Conservation (phyloP, 2,888 invertebrate genomes). For the Molorchus minor region DNA sequence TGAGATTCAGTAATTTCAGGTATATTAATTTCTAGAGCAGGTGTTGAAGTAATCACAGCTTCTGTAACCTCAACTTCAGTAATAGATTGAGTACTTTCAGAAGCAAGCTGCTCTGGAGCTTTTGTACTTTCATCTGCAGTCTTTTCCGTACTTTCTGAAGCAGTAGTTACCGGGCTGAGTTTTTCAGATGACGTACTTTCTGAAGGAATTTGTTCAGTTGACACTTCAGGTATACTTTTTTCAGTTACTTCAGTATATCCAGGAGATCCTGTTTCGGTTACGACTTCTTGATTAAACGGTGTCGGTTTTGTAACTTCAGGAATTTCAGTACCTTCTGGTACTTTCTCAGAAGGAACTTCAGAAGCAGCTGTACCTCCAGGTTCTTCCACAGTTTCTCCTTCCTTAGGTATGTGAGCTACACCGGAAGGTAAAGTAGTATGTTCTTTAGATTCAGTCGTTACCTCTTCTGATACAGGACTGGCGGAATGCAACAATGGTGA, state of each 20-base stretch:
- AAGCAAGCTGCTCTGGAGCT: neutral
- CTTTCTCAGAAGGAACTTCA: no score
- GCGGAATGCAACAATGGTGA: no score
- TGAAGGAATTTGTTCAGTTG: neutral
- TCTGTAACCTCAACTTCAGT: neutral
- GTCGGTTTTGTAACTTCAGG: slow-evolving; percentile 16
- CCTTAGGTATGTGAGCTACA: no score
- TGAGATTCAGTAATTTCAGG: no score
- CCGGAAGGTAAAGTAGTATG: no score
- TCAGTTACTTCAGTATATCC: neutral
- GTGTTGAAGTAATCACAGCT: neutral
- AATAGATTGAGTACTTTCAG: neutral
- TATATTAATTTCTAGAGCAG: neutral
- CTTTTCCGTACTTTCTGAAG: neutral
- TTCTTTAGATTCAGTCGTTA: slow-evolving; percentile 24
- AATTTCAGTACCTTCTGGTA: slow-evolving; percentile 24
- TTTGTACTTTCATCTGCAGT: neutral
- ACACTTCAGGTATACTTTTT: neutral
- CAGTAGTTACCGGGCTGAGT: neutral
- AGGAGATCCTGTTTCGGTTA: slow-evolving; percentile 20
- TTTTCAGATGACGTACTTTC: no score
- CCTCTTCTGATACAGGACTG: no score
- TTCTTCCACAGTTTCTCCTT: slow-evolving; percentile 18
- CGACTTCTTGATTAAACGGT: slow-evolving; percentile 27
- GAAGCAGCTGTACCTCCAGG: slow-evolving; percentile 15